Percentiles rank a stretch among this genome's conserved stretches.
phyloP scores from a whole-genome alignment of 2,888 invertebrate species.

The Limulus polyphemus region DNA sequence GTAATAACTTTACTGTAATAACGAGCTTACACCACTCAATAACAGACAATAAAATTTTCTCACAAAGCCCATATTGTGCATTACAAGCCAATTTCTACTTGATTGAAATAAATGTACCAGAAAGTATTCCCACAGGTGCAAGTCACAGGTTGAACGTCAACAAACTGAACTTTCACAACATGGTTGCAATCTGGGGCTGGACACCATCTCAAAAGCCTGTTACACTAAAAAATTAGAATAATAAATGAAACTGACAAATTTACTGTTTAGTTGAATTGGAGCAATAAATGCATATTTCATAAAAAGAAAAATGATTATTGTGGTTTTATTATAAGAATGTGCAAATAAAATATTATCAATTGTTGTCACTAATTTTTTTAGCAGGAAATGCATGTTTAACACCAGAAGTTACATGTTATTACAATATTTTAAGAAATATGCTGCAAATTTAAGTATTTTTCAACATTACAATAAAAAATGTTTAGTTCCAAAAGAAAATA shows the following conservation, averaged over 20 bases:
- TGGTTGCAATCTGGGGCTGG: constrained; percentile 95
- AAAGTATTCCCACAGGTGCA: constrained; percentile 87
- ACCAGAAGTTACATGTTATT: background rate
- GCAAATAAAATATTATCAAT: background rate
- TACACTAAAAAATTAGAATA: constrained; percentile 53
- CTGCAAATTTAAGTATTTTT: too few relatives aligned
- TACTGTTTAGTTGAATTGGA: too few relatives aligned
- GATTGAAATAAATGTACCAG: constrained; percentile 44
- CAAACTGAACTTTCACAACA: constrained; percentile 77
- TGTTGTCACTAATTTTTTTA: too few relatives aligned
- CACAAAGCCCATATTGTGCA: background rate
- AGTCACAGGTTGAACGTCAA: constrained; percentile 78
- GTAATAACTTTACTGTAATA: too few relatives aligned
- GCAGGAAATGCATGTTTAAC: too few relatives aligned
- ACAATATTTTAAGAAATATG: background rate
- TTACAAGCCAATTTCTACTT: background rate
- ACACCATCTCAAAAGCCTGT: constrained; percentile 91
- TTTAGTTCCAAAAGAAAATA: too few relatives aligned
- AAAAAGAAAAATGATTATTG: constrained; percentile 2
- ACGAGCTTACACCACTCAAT: too few relatives aligned
- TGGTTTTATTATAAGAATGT: background rate
- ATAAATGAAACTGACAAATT: background rate
- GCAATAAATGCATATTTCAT: too few relatives aligned
- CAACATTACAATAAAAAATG: too few relatives aligned
- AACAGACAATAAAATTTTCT: too few relatives aligned